Evolutionary conservation across 2,888 invertebrate genomes (phyloP), one percentile per base, ranked within the genome.

Genomic region (Panzeria rudis): DNA sequence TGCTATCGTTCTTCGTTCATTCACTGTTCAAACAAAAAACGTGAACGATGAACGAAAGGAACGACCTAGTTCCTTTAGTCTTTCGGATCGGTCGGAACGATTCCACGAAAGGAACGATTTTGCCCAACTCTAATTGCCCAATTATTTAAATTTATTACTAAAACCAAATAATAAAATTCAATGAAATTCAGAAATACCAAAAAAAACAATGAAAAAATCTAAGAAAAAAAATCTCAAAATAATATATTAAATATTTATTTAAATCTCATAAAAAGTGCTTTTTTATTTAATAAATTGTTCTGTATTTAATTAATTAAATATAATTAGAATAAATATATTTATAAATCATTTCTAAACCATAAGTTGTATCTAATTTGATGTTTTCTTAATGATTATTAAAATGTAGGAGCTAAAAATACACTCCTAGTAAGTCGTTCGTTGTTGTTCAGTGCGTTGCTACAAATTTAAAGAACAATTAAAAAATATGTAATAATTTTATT

Each of bases 231-330:
- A 4, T 35, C 9, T 32, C 35, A 84, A 88, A 88, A 89, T 87
- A 88, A 88, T 87, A 87, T 81, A 89, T 86, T 72, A 79, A 72
- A 72, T 52, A 62, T n/a, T 32, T 54, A 52, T 61, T 52, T 52
- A 64, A 52, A 50, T n/a, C 41, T 44, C 2, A 71, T 25, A 52
- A 52, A 41, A 71, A 52, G 15, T 23, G 73, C 56, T 64, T 68
- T 73, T 50, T 68, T 73, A 20, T 52, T 76, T 61, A 75, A 76
- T 11, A 38, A 73, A 61, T 25, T 47, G 35, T 73, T 35, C 13
- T 17, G 23, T 61, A 73, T 50, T 47, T 73, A 47, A 50, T 17
- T 73, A 23, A 13, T 15, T 41, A 7, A n/a, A 32, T 50, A 44
- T 23, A 35, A 54, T 69, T 35, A 17, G 54, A 54, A 69, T 32